Percentiles rank a stretch among this genome's conserved stretches.
Evolutionary conservation across 2,888 invertebrate genomes (phyloP).

Genomic region (Cheilosia pagana): DNA sequence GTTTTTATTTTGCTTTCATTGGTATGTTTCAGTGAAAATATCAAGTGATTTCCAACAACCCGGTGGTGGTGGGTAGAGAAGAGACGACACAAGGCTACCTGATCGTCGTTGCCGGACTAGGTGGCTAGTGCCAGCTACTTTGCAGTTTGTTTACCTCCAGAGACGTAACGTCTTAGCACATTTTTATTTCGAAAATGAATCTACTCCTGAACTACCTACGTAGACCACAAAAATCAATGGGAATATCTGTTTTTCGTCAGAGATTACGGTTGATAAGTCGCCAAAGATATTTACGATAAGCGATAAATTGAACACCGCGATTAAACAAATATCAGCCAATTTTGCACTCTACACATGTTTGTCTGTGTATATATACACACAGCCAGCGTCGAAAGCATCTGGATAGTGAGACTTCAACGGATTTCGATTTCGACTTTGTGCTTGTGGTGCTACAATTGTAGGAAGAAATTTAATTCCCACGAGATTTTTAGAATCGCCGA

Average conservation of each 20-base stretch:
- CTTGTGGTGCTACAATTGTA: background rate
- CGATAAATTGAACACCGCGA: conserved; percentile 1
- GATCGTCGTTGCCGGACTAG: conserved; percentile 24
- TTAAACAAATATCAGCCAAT: background rate
- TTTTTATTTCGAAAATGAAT: conserved; percentile 6
- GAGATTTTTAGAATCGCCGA: conserved; percentile 51
- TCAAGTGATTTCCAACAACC: conserved; percentile 40
- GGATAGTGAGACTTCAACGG: background rate
- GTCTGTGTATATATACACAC: background rate
- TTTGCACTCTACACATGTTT: background rate
- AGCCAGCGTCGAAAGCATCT: conserved; percentile 15
- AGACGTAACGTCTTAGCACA: conserved; percentile 14
- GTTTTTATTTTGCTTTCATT: conserved; percentile 24
- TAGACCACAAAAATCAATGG: too few relatives aligned
- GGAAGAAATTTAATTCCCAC: conserved; percentile 49
- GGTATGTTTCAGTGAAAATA: conserved; percentile 41
- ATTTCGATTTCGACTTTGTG: background rate
- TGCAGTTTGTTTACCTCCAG: conserved; percentile 27
- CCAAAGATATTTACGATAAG: conserved; percentile 9
- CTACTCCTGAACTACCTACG: background rate
- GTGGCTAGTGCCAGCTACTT: conserved; percentile 26
- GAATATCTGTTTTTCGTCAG: background rate
- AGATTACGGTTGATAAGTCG: conserved; percentile 16
- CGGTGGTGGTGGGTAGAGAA: background rate
- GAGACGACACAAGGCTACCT: conserved; percentile 45